These are phyloP conservation scores for Coptotermes formosanus DNA, from an alignment of 1,140 invertebrate genomes.

Conservation along the genomic window DNA sequence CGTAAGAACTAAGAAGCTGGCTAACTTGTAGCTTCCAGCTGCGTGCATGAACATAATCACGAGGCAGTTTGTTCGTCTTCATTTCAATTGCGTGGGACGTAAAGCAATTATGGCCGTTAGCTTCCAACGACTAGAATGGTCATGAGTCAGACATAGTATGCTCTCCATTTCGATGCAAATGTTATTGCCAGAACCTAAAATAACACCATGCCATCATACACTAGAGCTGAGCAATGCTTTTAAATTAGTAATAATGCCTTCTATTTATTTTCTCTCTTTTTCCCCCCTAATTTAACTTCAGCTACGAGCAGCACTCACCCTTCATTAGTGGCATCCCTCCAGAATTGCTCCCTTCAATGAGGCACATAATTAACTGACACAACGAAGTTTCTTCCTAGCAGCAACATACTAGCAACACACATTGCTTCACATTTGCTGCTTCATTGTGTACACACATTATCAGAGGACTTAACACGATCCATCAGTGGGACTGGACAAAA, in stretches of 20 bases:
- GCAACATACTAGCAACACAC: too few relatives aligned
- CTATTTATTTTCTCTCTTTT: neutral
- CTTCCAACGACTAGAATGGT: neutral
- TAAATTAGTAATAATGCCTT: neutral
- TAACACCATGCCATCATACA: neutral
- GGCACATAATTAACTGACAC: neutral
- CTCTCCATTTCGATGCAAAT: neutral
- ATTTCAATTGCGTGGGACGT: neutral
- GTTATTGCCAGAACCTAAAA: neutral
- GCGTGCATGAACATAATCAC: neutral
- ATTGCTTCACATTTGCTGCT: too few relatives aligned
- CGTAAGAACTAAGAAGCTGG: too few relatives aligned
- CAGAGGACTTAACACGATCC: too few relatives aligned
- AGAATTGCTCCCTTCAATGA: neutral
- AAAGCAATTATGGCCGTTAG: neutral
- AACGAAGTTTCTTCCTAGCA: neutral
- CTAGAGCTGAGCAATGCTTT: neutral
- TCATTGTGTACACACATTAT: too few relatives aligned
- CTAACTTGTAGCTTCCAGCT: too few relatives aligned
- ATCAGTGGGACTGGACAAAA: too few relatives aligned
- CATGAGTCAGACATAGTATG: neutral
- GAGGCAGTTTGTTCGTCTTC: neutral
- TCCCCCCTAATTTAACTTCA: neutral
- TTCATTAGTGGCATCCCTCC: neutral
- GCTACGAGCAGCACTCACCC: neutral